Conservation (phyloP, 2,888 invertebrate genomes). For the Gasteruption jaculator region DNA sequence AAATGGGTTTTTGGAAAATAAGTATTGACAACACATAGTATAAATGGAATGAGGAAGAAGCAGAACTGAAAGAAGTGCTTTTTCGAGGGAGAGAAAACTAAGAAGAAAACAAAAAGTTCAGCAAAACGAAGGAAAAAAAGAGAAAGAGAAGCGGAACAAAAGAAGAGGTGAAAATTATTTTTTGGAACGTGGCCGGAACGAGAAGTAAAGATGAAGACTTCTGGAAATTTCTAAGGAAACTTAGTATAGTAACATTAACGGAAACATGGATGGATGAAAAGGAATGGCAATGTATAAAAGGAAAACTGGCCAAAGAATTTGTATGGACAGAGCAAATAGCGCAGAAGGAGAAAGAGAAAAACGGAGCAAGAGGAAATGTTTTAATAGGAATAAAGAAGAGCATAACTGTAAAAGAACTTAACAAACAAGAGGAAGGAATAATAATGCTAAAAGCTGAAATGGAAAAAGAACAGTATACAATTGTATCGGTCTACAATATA, state of each 20-base stretch:
- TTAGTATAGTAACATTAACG: constrained; percentile 18
- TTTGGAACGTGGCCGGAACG: constrained; percentile 25
- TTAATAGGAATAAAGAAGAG: constrained; percentile 6
- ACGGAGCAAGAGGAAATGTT: constrained; percentile 7
- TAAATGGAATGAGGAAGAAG: not conserved
- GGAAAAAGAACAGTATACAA: constrained; percentile 2
- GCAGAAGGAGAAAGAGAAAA: not conserved
- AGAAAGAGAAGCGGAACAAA: not conserved
- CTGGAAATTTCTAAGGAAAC: constrained; percentile 17
- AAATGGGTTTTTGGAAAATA: constrained; percentile 5
- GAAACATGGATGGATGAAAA: constrained; percentile 26
- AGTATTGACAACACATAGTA: not conserved
- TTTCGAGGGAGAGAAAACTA: not conserved
- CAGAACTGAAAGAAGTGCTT: not conserved
- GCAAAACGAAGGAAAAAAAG: constrained; percentile 1
- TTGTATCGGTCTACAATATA: constrained; percentile 8
- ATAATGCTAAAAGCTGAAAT: constrained; percentile 1
- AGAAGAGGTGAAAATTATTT: constrained; percentile 7
- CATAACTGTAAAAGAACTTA: not conserved
- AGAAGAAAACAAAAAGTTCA: constrained; percentile 1
- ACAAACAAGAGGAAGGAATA: constrained; percentile 1
- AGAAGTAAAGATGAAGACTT: constrained; percentile 22
- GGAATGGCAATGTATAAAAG: constrained; percentile 13
- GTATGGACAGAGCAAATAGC: constrained; percentile 16
- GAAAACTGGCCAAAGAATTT: constrained; percentile 14